Base-by-base conservation (phyloP, 2,797 vertebrate species). In the Acipenser ruthenus region DNA sequence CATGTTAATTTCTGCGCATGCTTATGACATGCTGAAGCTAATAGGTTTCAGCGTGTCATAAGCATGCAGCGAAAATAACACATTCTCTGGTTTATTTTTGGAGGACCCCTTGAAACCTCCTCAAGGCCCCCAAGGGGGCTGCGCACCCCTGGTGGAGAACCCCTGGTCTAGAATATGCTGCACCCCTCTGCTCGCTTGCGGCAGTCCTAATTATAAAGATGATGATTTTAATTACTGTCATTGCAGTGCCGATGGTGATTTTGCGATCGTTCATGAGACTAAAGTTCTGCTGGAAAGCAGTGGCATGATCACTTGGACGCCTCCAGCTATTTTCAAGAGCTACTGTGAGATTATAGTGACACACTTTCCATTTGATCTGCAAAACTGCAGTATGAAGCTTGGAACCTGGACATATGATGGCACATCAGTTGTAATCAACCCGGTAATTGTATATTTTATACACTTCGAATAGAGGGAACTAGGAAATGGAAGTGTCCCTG, bases 321-420 rank as follows among this genome's bases (percentile, higher is more conserved):
- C 96, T 9, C 96, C 96, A 0, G 95, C 96, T 77, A 98, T 98
- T 82, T 99, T 95, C 69, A 98, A 98, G 85, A 99, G 96, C 75
- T 99, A 98, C 87, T 99, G 96, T 72, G 96, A 99, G 88, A 99
- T 99, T 58, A 94, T 95, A 4, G 96, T 99, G 63, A 93, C 96
- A 0, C 81, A 98, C 69, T 99, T 99, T 75, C 96, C 96, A 0
- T 99, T 99, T 37, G 96, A 99, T 60, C 86, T 95, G 75, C 96
- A 99, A 86, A 99, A 99, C 83, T 99, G 96, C 80, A 97, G 90
- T 77, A 98, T 99, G 93, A 99, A 99, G 71, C 69, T 99, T 70
- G 95, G 96, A 1, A 98, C 94, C 0, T 99, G 96, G 96, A 94
- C 91, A 0, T 97, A 97, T 0, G 94, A 97, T 3, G 94, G 94